Conservation (phyloP, 2,113 vertebrate genomes). For the Bucco capensis region DNA sequence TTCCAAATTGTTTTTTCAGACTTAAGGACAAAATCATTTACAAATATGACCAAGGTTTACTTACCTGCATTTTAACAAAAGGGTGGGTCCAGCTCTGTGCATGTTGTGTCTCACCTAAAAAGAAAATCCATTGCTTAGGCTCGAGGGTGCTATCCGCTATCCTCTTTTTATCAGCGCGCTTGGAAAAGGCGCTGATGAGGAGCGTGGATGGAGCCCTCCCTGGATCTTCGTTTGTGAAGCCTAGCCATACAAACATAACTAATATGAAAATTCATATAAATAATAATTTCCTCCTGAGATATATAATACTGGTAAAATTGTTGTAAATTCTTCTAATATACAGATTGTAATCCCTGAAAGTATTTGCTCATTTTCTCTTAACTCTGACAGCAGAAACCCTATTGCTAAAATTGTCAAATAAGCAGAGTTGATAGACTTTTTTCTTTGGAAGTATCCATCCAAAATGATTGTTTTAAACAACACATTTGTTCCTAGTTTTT, state of each 20-base stretch:
- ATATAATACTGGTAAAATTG: not conserved
- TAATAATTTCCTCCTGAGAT: not conserved
- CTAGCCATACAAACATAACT: no score
- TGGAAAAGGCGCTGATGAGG: no score
- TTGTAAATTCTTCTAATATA: not conserved
- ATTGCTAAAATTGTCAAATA: not conserved
- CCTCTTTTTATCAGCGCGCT: no score
- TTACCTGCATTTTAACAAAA: not conserved
- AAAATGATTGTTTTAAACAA: not conserved
- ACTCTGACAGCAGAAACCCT: no score
- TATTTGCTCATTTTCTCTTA: not conserved
- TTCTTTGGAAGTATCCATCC: not conserved
- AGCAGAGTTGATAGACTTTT: not conserved
- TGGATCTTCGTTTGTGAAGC: no score
- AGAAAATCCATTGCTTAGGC: no score
- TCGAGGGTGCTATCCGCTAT: no score
- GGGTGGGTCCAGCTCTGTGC: no score
- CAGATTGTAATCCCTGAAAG: not conserved
- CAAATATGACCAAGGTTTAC: not conserved
- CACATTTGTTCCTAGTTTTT: not conserved
- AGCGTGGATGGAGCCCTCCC: no score
- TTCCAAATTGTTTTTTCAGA: not conserved
- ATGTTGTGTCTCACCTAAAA: no score
- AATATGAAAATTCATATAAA: not conserved
- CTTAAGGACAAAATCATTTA: not conserved